Evolutionary conservation across 2,888 invertebrate genomes (phyloP).

Genomic region (Meliscaeva auricollis): DNA sequence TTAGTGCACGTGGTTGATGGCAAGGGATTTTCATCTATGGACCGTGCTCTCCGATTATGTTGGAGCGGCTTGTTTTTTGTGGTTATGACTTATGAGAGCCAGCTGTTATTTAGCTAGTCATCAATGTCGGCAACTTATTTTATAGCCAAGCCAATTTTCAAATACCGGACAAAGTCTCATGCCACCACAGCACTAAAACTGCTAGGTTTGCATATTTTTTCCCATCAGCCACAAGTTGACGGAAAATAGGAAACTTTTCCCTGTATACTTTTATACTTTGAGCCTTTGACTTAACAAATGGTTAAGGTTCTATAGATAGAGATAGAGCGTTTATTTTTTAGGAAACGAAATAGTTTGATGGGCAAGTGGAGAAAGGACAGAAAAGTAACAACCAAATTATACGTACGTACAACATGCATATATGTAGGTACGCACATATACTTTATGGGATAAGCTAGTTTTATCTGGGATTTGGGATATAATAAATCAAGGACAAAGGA

Average conservation of each 20-base stretch:
- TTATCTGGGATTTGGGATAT: conserved; percentile 25
- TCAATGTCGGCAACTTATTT: conserved; percentile 21
- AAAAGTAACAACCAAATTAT: background rate
- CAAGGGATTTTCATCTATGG: background rate
- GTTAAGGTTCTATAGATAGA: background rate
- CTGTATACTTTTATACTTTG: background rate
- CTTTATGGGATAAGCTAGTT: conserved; percentile 9
- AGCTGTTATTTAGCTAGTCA: conserved; percentile 36
- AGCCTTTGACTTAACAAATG: background rate
- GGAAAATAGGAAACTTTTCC: conserved; percentile 6
- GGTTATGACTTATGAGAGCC: conserved; percentile 35
- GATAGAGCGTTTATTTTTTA: conserved; percentile 17
- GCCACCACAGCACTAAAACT: conserved; percentile 38
- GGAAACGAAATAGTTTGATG: conserved; percentile 24
- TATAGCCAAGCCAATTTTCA: conserved; percentile 4
- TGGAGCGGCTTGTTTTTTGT: conserved; percentile 15
- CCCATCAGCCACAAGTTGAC: conserved; percentile 16
- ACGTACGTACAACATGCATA: background rate
- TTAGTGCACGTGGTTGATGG: conserved; percentile 33
- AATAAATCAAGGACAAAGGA: conserved; percentile 22
- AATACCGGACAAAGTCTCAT: background rate
- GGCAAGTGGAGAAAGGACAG: background rate
- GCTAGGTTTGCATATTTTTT: conserved; percentile 16
- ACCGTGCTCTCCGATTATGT: background rate
- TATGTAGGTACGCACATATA: no score